Percentiles rank a stretch among this genome's conserved stretches.
Evolutionary conservation across 1,140 invertebrate genomes (phyloP).

Genomic region (Penaeus chinensis): DNA sequence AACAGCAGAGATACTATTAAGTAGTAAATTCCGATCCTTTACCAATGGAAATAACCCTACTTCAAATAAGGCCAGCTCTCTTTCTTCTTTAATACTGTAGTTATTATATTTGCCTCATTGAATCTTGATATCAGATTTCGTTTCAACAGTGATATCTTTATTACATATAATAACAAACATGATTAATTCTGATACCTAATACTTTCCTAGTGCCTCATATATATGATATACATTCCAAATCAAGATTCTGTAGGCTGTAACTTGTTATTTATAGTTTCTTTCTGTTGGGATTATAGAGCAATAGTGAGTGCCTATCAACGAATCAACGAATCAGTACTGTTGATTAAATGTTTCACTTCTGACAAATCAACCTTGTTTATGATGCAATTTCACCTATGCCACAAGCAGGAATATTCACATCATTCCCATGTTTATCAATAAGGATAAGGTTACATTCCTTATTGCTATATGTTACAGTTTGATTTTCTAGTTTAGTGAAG

Average conservation of each 20-base stretch:
- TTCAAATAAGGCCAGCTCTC: not conserved
- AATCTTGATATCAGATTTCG: not conserved
- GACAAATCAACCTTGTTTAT: not conserved
- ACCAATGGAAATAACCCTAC: not conserved
- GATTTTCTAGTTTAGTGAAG: not conserved
- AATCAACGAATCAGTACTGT: not conserved
- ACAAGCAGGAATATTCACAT: not conserved
- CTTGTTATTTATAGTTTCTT: too few species aligned
- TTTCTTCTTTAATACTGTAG: not conserved
- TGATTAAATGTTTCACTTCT: not conserved
- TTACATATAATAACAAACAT: not conserved
- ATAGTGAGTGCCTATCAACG: too few species aligned
- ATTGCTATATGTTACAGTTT: not conserved
- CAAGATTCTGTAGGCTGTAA: too few species aligned
- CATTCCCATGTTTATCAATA: not conserved
- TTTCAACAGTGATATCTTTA: not conserved
- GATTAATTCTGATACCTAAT: slow-evolving; percentile 3
- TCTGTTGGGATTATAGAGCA: too few species aligned
- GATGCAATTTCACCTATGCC: not conserved
- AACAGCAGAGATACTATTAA: not conserved
- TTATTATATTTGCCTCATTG: not conserved
- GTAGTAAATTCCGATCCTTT: not conserved
- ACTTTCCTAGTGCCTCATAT: not conserved
- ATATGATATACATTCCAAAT: not conserved
- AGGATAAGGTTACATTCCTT: not conserved